phyloP scores from a whole-genome alignment of 2,113 vertebrate genomes.

The Progne subis region DNA sequence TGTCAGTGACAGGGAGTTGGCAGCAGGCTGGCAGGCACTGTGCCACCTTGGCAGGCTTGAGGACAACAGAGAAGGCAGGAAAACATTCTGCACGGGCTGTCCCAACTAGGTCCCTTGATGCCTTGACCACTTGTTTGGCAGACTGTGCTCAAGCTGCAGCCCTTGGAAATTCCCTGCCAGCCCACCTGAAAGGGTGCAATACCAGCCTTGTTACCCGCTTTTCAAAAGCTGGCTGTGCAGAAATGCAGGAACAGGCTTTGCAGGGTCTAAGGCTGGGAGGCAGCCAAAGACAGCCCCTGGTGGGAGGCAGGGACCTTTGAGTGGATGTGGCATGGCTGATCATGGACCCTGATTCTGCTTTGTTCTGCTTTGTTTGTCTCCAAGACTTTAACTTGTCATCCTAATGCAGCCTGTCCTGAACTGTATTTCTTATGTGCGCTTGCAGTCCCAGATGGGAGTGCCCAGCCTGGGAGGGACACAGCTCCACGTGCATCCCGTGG shows the following conservation, averaged over 20 bases:
- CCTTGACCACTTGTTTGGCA: not conserved
- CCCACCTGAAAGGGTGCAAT: not conserved
- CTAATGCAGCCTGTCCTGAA: not conserved
- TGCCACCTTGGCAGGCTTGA: not conserved
- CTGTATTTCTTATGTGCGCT: not conserved
- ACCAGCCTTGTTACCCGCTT: not conserved
- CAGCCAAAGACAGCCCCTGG: not conserved
- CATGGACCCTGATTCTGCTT: not conserved
- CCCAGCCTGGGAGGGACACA: not conserved
- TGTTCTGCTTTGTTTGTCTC: not conserved
- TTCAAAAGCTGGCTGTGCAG: not conserved
- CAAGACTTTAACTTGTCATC: not conserved
- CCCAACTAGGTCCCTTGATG: not conserved
- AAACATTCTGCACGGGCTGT: not conserved
- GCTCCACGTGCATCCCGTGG: accelerated
- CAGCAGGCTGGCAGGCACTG: not conserved
- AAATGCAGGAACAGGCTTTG: not conserved
- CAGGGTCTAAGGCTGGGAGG: not conserved
- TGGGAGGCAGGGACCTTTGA: not conserved
- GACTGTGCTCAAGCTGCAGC: not conserved
- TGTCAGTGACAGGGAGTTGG: not conserved
- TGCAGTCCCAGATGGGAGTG: accelerated
- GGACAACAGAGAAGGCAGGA: not conserved
- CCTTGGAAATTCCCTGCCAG: not conserved
- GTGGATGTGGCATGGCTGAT: not conserved